A percentile compares a stretch with the other conserved stretches of the same genome.
These are phyloP conservation scores for Diuraphis noxia DNA, from an alignment of 1,140 invertebrate species.

Conservation along the genomic window DNA sequence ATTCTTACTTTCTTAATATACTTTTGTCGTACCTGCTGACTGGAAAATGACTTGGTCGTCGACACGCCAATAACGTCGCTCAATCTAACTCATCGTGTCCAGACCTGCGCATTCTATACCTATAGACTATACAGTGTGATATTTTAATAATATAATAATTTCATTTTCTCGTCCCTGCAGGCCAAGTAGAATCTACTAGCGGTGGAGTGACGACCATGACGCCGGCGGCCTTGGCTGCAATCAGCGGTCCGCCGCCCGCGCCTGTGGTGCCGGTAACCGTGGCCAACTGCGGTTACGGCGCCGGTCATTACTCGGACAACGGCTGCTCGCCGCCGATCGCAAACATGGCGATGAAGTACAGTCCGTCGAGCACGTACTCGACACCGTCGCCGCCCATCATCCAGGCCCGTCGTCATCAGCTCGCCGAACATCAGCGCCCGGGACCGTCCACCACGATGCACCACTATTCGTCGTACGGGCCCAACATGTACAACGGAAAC, in stretches of 20 bases:
- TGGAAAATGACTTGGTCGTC: too few relatives aligned
- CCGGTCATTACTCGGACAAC: constrained; percentile 24
- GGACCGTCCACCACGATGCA: constrained; percentile 39
- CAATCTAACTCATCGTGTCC: neutral
- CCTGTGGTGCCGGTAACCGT: neutral
- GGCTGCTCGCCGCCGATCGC: neutral
- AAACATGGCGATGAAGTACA: neutral
- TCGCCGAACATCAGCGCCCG: constrained; percentile 15
- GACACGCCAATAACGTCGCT: neutral
- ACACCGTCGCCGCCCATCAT: neutral
- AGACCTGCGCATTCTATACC: neutral
- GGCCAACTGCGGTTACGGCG: neutral
- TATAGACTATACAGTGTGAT: too few relatives aligned
- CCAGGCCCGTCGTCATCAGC: neutral
- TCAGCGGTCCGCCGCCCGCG: neutral
- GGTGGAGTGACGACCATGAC: neutral
- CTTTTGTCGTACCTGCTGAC: neutral
- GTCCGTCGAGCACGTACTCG: constrained; percentile 30
- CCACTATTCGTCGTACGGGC: neutral
- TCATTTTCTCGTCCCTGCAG: neutral
- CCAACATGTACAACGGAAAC: neutral
- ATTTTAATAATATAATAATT: neutral
- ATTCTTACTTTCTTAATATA: too few relatives aligned
- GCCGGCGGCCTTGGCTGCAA: neutral
- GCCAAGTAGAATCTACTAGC: constrained; percentile 45